These are phyloP conservation scores for Caenorhabditis brenneri DNA, from an alignment of 1,140 invertebrate genomes.

Conservation along the genomic window DNA sequence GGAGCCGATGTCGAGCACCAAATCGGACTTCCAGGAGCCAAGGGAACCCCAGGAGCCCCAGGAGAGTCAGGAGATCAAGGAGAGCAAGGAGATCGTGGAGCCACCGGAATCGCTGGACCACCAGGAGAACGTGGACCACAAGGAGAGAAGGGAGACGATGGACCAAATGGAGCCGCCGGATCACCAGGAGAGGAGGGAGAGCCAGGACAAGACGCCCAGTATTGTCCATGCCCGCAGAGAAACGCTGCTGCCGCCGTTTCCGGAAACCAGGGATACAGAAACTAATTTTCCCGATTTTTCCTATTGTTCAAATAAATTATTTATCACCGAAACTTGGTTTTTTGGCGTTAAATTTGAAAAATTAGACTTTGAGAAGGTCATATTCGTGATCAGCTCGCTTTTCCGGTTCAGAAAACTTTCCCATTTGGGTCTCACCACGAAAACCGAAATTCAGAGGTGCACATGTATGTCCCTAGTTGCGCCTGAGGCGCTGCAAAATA, in stretches of 20 bases:
- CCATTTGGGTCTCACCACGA: too few relatives aligned
- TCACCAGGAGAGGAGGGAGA: slow-evolving; percentile 44
- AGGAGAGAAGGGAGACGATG: slow-evolving; percentile 52
- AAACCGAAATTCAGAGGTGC: too few relatives aligned
- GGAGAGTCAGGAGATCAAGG: slow-evolving; percentile 39
- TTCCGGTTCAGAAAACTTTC: too few relatives aligned
- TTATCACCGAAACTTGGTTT: too few relatives aligned
- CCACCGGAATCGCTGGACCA: slow-evolving; percentile 27
- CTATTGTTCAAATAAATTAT: too few relatives aligned
- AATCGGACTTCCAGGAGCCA: slow-evolving; percentile 57
- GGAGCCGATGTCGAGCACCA: slow-evolving; percentile 52
- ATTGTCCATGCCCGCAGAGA: slow-evolving; percentile 55
- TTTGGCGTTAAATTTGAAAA: too few relatives aligned
- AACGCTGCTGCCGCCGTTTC: slow-evolving; percentile 26
- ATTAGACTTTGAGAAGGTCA: too few relatives aligned
- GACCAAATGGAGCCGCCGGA: slow-evolving; percentile 43
- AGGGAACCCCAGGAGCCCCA: slow-evolving; percentile 55
- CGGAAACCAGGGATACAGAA: slow-evolving; percentile 34
- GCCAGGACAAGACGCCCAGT: slow-evolving; percentile 58
- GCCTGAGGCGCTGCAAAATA: too few relatives aligned
- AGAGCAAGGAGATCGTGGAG: slow-evolving; percentile 27
- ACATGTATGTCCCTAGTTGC: too few relatives aligned
- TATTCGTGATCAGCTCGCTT: too few relatives aligned
- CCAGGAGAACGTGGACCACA: slow-evolving; percentile 50
- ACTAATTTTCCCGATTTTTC: not conserved